phyloP scores from a whole-genome alignment of 1,140 invertebrate genomes.

The Matsumurasca onukii region DNA sequence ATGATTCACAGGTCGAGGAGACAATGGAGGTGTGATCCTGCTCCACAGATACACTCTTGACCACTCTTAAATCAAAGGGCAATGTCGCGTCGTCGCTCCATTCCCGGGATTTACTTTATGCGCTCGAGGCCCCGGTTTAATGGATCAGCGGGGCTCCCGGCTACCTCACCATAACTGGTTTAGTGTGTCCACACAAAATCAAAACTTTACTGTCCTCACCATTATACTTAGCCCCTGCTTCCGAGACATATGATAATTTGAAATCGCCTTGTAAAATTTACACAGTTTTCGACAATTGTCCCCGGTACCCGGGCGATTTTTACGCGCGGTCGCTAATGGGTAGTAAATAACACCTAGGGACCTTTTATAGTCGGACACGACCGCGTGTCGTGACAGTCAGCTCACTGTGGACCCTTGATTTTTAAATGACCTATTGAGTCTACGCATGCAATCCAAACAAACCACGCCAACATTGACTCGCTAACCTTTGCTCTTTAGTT shows the following conservation, averaged over 20 bases:
- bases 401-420: neutral
- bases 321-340: neutral
- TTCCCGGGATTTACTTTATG: conserved; percentile 25
- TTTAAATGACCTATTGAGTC: neutral
- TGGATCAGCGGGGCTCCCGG: conserved; percentile 12
- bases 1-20: no score
- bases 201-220: conserved; percentile 20
- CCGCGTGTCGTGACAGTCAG: neutral
- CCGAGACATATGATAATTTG: neutral
- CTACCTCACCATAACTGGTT: conserved; percentile 19
- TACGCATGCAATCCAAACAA: neutral
- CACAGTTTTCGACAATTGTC: conserved; percentile 23
- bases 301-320: neutral
- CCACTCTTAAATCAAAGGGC: neutral
- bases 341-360: conserved; percentile 4
- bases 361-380: neutral
- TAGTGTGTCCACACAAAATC: conserved; percentile 19
- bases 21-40: no score
- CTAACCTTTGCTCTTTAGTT: no score
- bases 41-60: neutral
- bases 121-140: conserved; percentile 14
- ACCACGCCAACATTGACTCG: no score
- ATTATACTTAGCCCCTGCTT: neutral
- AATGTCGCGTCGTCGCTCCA: conserved; percentile 2
- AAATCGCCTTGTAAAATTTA: conserved; percentile 12